Conservation (phyloP, 2,888 invertebrate genomes). For the Dryomyza anilis region DNA sequence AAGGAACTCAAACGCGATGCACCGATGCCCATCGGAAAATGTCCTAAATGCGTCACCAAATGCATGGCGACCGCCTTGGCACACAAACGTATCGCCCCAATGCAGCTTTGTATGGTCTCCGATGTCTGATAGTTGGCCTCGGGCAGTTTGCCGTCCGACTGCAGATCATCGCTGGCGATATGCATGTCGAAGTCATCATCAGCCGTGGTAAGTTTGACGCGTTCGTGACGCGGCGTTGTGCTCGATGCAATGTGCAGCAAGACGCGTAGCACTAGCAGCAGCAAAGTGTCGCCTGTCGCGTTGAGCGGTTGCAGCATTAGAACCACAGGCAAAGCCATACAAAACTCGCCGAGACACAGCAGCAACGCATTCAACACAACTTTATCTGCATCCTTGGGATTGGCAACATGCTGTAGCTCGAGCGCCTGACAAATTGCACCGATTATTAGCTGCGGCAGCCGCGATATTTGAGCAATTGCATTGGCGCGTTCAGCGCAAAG, state of each 20-base stretch:
- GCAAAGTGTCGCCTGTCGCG: conserved; percentile 60
- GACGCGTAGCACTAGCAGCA: conserved; percentile 78
- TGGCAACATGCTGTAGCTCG: conserved; percentile 58
- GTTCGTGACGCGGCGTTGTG: conserved; percentile 51
- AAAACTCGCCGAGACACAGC: conserved; percentile 92
- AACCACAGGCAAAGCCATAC: conserved; percentile 79
- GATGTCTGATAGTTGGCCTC: conserved; percentile 58
- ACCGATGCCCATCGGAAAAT: conserved; percentile 91
- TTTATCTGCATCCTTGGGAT: conserved; percentile 59
- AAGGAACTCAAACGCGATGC: conserved; percentile 87
- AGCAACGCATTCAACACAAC: conserved; percentile 69
- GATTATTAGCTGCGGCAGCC: conserved; percentile 56
- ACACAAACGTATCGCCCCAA: conserved; percentile 66
- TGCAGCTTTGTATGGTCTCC: conserved; percentile 63
- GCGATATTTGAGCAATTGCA: conserved; percentile 55
- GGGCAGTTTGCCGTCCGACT: conserved; percentile 50
- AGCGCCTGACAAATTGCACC: conserved; percentile 58
- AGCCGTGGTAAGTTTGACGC: conserved; percentile 55
- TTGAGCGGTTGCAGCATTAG: conserved; percentile 64
- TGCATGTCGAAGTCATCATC: conserved; percentile 61
- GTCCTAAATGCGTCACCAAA: conserved; percentile 88
- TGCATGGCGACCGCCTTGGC: conserved; percentile 73
- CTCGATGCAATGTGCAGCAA: conserved; percentile 58
- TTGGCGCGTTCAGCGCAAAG: conserved; percentile 56
- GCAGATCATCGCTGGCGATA: conserved; percentile 56